A percentile compares a stretch with the other conserved stretches of the same genome.
Evolutionary conservation across 2,888 invertebrate species (phyloP).

Genomic region (Orchesellides sinensis): DNA sequence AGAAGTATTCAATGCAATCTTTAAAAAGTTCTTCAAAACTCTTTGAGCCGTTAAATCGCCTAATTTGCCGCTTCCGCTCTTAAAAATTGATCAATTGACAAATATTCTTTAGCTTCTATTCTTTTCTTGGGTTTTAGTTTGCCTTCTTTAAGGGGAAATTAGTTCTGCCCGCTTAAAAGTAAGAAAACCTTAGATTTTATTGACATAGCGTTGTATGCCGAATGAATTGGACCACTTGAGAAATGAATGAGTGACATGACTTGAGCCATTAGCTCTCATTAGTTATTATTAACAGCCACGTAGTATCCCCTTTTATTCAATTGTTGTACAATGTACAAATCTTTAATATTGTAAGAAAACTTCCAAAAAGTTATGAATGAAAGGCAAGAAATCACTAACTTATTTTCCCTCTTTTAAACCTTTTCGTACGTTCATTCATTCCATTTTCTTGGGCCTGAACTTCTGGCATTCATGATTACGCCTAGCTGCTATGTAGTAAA

Average conservation of each 20-base stretch:
- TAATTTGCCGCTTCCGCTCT: neutral
- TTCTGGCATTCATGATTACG: no score
- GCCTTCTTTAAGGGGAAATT: neutral
- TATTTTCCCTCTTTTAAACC: neutral
- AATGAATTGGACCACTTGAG: slow-evolving; percentile 35
- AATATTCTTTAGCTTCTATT: neutral
- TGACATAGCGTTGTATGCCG: neutral
- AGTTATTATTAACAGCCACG: slow-evolving; percentile 15
- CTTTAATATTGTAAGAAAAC: neutral
- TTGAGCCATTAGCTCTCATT: slow-evolving; percentile 38
- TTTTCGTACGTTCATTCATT: neutral
- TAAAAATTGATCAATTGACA: neutral
- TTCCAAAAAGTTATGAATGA: slow-evolving; percentile 40
- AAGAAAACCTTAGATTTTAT: slow-evolving; percentile 18
- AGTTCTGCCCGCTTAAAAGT: neutral
- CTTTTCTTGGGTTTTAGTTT: slow-evolving; percentile 1
- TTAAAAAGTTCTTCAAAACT: no score
- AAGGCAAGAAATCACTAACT: neutral
- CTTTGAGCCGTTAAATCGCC: slow-evolving; percentile 6
- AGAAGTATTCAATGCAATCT: no score
- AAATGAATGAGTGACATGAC: slow-evolving; percentile 44
- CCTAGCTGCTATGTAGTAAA: no score
- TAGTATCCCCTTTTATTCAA: neutral
- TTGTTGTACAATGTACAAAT: neutral
- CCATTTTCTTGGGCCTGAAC: no score